Evolutionary conservation across 2,113 vertebrate species (phyloP).

Genomic region (Cairina moschata): DNA sequence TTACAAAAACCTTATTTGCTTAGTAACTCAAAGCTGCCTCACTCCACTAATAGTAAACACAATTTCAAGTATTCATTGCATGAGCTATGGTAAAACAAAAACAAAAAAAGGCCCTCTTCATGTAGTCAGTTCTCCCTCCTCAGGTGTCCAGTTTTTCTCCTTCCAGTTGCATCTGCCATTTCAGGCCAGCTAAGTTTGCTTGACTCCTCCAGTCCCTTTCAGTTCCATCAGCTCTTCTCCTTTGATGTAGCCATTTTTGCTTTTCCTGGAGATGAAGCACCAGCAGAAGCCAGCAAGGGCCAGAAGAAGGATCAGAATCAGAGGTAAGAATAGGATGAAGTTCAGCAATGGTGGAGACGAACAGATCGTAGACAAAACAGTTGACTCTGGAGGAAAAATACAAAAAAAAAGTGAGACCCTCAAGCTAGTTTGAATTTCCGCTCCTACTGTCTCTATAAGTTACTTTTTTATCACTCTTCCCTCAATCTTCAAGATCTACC

Average conservation of each 20-base stretch:
- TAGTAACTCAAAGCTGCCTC: background rate
- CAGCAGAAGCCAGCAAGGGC: background rate
- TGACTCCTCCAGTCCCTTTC: background rate
- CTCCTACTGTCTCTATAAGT: background rate
- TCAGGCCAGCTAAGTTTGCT: background rate
- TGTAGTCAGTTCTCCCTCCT: background rate
- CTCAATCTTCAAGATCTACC: background rate
- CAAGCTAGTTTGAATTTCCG: background rate
- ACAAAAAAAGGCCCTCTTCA: background rate
- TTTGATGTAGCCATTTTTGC: background rate
- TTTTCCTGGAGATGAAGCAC: background rate
- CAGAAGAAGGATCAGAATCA: constrained; percentile 49
- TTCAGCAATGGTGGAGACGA: constrained; percentile 57
- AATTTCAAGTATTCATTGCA: background rate
- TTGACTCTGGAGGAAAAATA: constrained; percentile 37
- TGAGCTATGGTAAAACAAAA: background rate
- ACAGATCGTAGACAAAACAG: constrained; percentile 64
- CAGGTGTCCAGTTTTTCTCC: background rate
- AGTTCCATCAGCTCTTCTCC: constrained; percentile 28
- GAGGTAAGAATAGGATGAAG: constrained; percentile 56
- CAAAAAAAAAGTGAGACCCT: background rate
- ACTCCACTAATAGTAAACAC: background rate
- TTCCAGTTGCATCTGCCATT: background rate
- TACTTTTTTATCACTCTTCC: background rate
- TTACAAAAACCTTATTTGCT: background rate